Evolutionary conservation across 2,797 vertebrate genomes (phyloP).

Genomic region (Mus minutoides): DNA sequence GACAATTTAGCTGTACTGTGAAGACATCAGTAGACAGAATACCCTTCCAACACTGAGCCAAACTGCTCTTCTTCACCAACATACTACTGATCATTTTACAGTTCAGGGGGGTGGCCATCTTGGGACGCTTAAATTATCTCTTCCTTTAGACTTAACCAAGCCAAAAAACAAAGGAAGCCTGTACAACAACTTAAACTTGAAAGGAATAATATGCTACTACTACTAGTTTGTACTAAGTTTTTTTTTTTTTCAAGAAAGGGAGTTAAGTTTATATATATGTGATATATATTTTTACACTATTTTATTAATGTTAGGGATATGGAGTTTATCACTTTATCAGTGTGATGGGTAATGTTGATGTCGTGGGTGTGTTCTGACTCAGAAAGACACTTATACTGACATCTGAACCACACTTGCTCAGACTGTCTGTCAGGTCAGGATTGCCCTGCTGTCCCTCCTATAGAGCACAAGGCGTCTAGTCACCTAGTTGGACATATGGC

Average conservation of each 20-base stretch:
- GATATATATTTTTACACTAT: conserved; percentile 88
- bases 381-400: conserved; percentile 76
- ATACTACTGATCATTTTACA: conserved; percentile 70
- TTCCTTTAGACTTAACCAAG: conserved; percentile 83
- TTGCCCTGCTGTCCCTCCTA: conserved; percentile 69
- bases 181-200: conserved; percentile 84
- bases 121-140: conserved; percentile 67
- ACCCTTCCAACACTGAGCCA: conserved; percentile 49
- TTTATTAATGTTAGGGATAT: conserved; percentile 84
- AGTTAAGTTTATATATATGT: conserved; percentile 80
- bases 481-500: conserved; percentile 78
- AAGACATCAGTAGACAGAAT: conserved; percentile 64
- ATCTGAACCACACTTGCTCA: conserved; percentile 76
- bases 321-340: conserved; percentile 83
- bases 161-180: conserved; percentile 80
- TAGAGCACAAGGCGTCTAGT: conserved; percentile 69
- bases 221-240: conserved; percentile 86
- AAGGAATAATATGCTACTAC: conserved; percentile 80
- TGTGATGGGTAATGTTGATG: conserved; percentile 77
- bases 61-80: conserved; percentile 74
- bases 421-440: conserved; percentile 59
- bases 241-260: conserved; percentile 87
- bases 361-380: conserved; percentile 69
- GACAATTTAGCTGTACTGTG: conserved; percentile 80
- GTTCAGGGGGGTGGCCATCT: conserved; percentile 57